These are phyloP conservation scores for Oeneis ivallda DNA, from an alignment of 2,888 invertebrate species.

Conservation along the genomic window DNA sequence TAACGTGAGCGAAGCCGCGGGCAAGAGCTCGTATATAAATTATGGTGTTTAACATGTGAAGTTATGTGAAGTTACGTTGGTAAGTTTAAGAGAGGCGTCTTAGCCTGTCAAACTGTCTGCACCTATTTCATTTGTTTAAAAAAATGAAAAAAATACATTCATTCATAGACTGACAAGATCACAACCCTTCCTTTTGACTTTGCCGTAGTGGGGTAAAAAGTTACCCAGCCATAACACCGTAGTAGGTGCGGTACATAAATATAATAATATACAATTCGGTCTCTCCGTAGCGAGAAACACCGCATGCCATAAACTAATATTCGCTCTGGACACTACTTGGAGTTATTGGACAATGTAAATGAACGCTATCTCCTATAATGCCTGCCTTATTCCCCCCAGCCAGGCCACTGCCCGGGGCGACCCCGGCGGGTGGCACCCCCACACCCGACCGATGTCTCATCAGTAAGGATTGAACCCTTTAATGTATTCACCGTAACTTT, in stretches of 20 bases:
- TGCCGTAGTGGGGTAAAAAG: too few relatives aligned
- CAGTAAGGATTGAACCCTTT: slow-evolving; percentile 82
- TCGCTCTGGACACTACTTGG: slow-evolving; percentile 80
- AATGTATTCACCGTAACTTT: slow-evolving; percentile 82
- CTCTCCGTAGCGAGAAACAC: slow-evolving; percentile 48
- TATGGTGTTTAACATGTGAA: too few relatives aligned
- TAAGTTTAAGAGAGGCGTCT: too few relatives aligned
- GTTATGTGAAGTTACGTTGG: too few relatives aligned
- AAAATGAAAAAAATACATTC: too few relatives aligned
- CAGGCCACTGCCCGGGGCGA: slow-evolving; percentile 69
- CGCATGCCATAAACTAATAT: slow-evolving; percentile 78
- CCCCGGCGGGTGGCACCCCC: slow-evolving; percentile 65
- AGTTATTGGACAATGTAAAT: slow-evolving; percentile 83
- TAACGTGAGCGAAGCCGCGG: too few relatives aligned
- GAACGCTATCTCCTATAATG: slow-evolving; percentile 82
- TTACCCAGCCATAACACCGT: background rate
- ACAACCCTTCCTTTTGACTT: too few relatives aligned
- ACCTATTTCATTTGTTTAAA: too few relatives aligned
- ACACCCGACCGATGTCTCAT: slow-evolving; percentile 75
- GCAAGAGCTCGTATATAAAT: too few relatives aligned
- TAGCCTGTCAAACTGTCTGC: too few relatives aligned
- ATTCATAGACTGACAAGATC: too few relatives aligned
- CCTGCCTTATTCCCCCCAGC: slow-evolving; percentile 76
- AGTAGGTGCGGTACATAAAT: slow-evolving; percentile 37
- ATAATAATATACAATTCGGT: slow-evolving; percentile 40